Conservation (phyloP, 2,113 vertebrate genomes). For the Hypocryptadius cinnamomeus region DNA sequence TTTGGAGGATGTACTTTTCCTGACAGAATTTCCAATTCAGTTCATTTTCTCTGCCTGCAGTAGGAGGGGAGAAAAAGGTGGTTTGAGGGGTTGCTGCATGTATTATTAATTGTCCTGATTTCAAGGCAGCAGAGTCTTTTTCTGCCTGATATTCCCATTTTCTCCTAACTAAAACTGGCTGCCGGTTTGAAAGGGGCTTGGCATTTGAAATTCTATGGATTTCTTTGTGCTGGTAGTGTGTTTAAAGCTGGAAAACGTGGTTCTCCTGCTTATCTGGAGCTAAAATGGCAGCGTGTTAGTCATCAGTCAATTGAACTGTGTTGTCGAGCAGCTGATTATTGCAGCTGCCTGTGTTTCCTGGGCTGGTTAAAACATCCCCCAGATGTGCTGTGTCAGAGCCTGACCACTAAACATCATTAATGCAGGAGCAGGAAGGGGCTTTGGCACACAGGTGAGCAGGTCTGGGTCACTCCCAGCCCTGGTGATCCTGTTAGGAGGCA, state of each 20-base stretch:
- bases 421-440: neutral
- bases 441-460: neutral
- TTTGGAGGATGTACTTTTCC: slow-evolving; percentile 14
- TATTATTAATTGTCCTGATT: slow-evolving; percentile 27
- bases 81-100: slow-evolving; percentile 6
- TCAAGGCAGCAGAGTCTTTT: neutral
- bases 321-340: neutral
- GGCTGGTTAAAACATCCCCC: neutral
- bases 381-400: slow-evolving; percentile 14
- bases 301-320: neutral
- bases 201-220: neutral
- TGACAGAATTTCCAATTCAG: slow-evolving; percentile 26
- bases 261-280: neutral
- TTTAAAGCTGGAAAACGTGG: neutral
- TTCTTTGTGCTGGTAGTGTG: neutral
- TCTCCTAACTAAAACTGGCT: neutral
- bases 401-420: neutral
- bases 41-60: neutral
- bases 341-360: neutral
- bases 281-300: neutral
- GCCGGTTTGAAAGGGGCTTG: neutral
- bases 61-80: neutral
- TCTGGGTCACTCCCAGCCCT: neutral
- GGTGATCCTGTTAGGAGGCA: neutral
- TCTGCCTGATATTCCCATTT: neutral